Conservation (phyloP, 1,140 invertebrate species). For the Amphibalanus amphitrite region DNA sequence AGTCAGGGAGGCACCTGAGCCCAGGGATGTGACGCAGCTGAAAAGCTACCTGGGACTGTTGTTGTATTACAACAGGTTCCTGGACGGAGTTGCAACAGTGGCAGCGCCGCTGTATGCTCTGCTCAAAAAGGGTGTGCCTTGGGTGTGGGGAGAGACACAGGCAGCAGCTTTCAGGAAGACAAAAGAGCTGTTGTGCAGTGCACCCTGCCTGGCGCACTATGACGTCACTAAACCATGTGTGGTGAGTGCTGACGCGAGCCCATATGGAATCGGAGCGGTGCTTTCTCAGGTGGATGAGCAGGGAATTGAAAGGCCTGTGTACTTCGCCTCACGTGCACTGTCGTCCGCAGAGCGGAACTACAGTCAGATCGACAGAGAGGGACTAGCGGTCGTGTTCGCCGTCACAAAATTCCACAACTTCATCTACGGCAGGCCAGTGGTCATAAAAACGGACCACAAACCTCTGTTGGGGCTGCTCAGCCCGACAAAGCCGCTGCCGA, state of each 20-base stretch:
- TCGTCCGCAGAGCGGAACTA: conserved; percentile 21
- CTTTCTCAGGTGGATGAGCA: too few relatives aligned
- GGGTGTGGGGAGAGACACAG: neutral
- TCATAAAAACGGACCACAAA: conserved; percentile 24
- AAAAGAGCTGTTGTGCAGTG: neutral
- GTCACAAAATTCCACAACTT: conserved; percentile 25
- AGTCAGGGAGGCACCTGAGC: neutral
- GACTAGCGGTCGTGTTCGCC: conserved; percentile 23
- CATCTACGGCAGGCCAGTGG: conserved; percentile 21
- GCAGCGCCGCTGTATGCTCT: neutral
- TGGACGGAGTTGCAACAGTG: neutral
- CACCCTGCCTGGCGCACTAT: neutral
- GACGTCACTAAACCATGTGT: neutral
- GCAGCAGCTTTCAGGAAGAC: neutral
- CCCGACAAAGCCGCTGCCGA: neutral
- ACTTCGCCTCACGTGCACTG: conserved; percentile 1
- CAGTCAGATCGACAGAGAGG: conserved; percentile 26
- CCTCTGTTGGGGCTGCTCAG: conserved; percentile 17
- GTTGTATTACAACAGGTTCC: neutral
- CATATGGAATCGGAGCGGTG: too few relatives aligned
- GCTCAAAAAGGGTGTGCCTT: neutral
- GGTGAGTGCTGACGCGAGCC: too few relatives aligned
- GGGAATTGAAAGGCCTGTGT: too few relatives aligned
- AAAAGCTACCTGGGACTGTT: neutral
- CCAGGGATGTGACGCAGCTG: neutral